Evolutionary conservation across 2,797 vertebrate species (phyloP), one percentile per base, ranked within the genome.

Genomic region (Diplodus puntazzo): DNA sequence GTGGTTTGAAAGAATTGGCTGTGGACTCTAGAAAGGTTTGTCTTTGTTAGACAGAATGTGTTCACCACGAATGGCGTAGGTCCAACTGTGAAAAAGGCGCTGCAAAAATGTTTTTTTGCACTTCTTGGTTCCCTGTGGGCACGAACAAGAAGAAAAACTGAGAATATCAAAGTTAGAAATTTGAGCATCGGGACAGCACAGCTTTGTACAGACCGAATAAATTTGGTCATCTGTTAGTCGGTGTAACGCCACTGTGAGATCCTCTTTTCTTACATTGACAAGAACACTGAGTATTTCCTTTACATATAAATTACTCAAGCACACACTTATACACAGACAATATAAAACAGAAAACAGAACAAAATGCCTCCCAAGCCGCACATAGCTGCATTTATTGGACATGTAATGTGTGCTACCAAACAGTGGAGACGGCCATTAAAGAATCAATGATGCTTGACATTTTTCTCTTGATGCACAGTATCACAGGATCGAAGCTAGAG

Each of bases 31-130:
- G 12, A 21, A 10, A 25, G 20, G 27, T 23, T 60, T 43, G 34
- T 34, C 11, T 73, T 69, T 58, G 16, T 68, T 21, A 8, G 66
- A 60, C 8, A 57, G 27, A 48, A 69, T 39, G 43, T 54, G 54
- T 42, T 39, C 45, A 11, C 34, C 21, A n/a, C 27, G 55, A 27
- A 11, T 39, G 48, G 16, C 14, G 1, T 42, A 1, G 3, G 39
- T 39, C 11, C 53, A n/a, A n/a, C 16, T 8, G 11, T 30, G 14
- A 21, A 64, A 30, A 54, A 25, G 6, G 16, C 53, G 16, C 12
- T 14, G 2, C n/a, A 54, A 16, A 48, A 60, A 18, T 54, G 18
- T n/a, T 69, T 46, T 53, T 42, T 11, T 39, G 4, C 14, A 8
- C 21, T 16, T 52, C 7, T 68, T 21, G 4, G n/a, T 20, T 67